These are phyloP conservation scores for Trichoplusia ni DNA, from an alignment of 1,140 invertebrate species.

Conservation along the genomic window DNA sequence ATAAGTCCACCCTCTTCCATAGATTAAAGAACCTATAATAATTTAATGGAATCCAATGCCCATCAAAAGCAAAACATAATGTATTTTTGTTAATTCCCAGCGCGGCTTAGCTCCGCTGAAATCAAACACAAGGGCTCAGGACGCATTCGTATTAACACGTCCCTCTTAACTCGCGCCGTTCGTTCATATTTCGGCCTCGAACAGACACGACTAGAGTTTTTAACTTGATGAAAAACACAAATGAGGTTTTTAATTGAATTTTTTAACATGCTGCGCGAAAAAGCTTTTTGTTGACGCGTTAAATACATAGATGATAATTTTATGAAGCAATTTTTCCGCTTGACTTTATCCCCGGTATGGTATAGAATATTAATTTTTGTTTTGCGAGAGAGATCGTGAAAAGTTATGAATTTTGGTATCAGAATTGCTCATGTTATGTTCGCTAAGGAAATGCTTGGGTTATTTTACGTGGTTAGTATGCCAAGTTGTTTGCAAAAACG, in stretches of 20 bases:
- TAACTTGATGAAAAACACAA: constrained; percentile 60
- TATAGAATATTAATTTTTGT: constrained; percentile 17
- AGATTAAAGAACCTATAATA: too few relatives aligned
- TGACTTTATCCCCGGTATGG: neutral
- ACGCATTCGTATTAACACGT: too few relatives aligned
- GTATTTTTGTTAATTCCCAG: too few relatives aligned
- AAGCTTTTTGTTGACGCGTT: constrained; percentile 35
- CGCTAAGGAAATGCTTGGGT: too few relatives aligned
- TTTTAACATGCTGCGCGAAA: constrained; percentile 43
- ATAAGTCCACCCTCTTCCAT: too few relatives aligned
- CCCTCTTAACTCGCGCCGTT: constrained; percentile 11
- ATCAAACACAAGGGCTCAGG: too few relatives aligned
- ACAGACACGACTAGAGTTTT: constrained; percentile 46
- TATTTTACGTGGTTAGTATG: too few relatives aligned
- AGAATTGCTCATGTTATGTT: too few relatives aligned
- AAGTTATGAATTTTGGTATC: neutral
- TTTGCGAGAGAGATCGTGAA: neutral
- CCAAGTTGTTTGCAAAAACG: too few relatives aligned
- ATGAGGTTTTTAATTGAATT: constrained; percentile 63
- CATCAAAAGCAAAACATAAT: too few relatives aligned
- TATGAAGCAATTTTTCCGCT: constrained; percentile 23
- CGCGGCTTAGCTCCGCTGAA: too few relatives aligned
- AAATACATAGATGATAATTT: constrained; percentile 36
- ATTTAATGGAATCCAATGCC: too few relatives aligned
- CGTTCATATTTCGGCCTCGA: constrained; percentile 42